Evolutionary conservation across 2,888 invertebrate species (phyloP).

Genomic region (Lepidocyrtoides sp.): DNA sequence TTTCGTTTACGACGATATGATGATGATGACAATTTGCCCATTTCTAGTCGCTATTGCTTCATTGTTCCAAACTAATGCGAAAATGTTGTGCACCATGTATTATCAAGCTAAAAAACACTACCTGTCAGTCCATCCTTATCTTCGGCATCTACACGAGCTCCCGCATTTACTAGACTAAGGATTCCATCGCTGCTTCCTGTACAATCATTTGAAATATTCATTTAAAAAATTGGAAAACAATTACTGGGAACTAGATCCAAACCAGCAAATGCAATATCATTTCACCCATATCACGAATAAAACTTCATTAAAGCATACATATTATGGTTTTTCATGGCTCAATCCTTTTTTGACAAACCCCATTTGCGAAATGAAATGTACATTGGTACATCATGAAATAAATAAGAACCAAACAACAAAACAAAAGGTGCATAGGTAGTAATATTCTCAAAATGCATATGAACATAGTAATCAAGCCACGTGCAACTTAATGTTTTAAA

Average conservation of each 20-base stretch:
- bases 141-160: conserved; percentile 93
- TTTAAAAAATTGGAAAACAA: not conserved
- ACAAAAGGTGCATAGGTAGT: not conserved
- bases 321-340: not conserved
- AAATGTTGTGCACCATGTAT: not conserved
- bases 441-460: not conserved
- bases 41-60: too few relatives aligned
- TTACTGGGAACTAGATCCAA: not conserved
- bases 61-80: not conserved
- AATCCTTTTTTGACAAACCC: not conserved
- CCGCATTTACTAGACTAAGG: conserved; percentile 94
- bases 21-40: not conserved
- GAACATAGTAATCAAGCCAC: not conserved
- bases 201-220: conserved; percentile 11
- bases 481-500: too few relatives aligned
- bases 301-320: not conserved
- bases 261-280: too few relatives aligned
- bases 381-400: not conserved
- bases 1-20: too few relatives aligned
- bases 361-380: not conserved
- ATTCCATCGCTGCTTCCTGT: conserved; percentile 96
- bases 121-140: conserved; percentile 97
- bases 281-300: not conserved
- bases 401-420: not conserved
- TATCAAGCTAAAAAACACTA: too few relatives aligned